Conservation (phyloP, 1,140 invertebrate species). For the Mylabris phalerata region DNA sequence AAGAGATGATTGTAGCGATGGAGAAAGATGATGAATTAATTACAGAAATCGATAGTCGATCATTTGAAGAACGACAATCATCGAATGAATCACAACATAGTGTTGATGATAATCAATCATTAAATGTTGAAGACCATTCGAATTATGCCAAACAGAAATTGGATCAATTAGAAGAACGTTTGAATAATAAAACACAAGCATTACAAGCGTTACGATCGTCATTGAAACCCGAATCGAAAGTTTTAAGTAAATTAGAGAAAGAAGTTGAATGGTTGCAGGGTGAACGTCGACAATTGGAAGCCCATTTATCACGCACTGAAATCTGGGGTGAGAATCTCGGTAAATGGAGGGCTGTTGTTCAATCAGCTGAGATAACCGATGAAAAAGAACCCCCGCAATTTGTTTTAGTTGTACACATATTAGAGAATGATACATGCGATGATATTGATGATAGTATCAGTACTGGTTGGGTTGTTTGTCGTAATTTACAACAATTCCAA, state of each 20-base stretch:
- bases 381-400: slow-evolving; percentile 76
- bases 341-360: slow-evolving; percentile 73
- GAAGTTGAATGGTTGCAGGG: slow-evolving; percentile 74
- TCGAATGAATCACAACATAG: slow-evolving; percentile 47
- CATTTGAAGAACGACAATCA: slow-evolving; percentile 48
- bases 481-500: slow-evolving; percentile 76
- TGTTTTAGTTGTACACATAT: slow-evolving; percentile 72
- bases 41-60: slow-evolving; percentile 29
- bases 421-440: slow-evolving; percentile 51
- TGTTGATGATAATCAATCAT: slow-evolving; percentile 39
- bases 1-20: slow-evolving; percentile 63
- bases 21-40: slow-evolving; percentile 55
- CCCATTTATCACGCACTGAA: slow-evolving; percentile 78
- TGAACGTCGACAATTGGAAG: slow-evolving; percentile 71
- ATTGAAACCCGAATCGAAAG: slow-evolving; percentile 68
- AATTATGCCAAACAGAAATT: slow-evolving; percentile 75
- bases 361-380: slow-evolving; percentile 69
- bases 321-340: slow-evolving; percentile 84
- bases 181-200: slow-evolving; percentile 74
- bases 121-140: slow-evolving; percentile 71
- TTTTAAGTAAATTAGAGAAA: slow-evolving; percentile 66
- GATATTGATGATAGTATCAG: slow-evolving; percentile 59
- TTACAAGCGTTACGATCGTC: slow-evolving; percentile 69
- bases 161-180: slow-evolving; percentile 69
- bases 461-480: slow-evolving; percentile 76